Evolutionary conservation across 2,797 vertebrate species (phyloP).

Genomic region (Garrulus glandarius): DNA sequence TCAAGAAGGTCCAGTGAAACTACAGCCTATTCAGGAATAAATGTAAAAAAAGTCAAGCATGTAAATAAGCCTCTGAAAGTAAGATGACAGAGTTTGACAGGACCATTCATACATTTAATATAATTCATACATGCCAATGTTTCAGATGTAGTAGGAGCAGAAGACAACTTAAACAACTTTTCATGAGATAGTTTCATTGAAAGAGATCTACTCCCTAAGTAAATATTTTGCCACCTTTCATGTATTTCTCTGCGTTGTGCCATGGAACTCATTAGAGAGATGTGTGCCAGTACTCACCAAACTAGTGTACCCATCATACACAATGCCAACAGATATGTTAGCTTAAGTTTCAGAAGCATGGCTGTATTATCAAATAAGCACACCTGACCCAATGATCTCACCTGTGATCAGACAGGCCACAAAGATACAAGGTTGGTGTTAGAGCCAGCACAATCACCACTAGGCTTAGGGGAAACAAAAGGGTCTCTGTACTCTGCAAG

Average conservation of each 20-base stretch:
- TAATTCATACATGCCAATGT: background rate
- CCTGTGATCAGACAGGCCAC: background rate
- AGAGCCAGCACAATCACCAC: background rate
- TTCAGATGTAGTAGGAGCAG: background rate
- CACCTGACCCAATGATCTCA: background rate
- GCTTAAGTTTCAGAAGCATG: background rate
- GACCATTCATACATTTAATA: accelerated
- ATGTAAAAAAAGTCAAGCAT: background rate
- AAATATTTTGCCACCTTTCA: background rate
- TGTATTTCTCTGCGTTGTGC: background rate
- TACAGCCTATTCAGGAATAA: background rate
- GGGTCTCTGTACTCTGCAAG: background rate
- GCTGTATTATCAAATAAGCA: background rate
- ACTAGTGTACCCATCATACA: background rate
- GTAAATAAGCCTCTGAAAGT: background rate
- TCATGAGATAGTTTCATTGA: background rate
- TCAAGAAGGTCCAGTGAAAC: background rate
- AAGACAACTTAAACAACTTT: background rate
- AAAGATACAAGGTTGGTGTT: accelerated
- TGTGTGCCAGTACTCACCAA: background rate
- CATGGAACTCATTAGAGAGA: background rate
- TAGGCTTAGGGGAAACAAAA: background rate
- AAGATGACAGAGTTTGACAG: background rate
- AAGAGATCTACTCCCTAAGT: background rate
- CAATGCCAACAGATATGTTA: background rate